A percentile compares a stretch with the other conserved stretches of the same genome.
Conservation (phyloP, 2,113 vertebrate genomes). For the Cyanocitta stelleri region DNA sequence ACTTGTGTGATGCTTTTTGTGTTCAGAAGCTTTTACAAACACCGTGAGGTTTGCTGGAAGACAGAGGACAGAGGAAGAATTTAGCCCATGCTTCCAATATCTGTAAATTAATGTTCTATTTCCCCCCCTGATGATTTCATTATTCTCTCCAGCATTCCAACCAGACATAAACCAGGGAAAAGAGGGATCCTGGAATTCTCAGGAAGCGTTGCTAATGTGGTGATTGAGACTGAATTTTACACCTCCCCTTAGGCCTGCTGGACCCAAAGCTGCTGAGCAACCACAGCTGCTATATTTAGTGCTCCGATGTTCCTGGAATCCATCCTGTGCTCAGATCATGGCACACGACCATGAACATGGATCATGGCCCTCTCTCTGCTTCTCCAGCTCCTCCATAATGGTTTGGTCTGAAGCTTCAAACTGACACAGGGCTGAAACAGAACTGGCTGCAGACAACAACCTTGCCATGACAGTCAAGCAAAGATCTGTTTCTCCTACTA, state of each 20-base stretch:
- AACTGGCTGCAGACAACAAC: background rate
- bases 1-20: background rate
- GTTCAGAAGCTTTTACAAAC: background rate
- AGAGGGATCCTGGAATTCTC: background rate
- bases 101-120: accelerated
- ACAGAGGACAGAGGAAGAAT: background rate
- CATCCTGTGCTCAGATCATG: background rate
- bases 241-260: background rate
- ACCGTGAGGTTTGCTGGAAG: background rate
- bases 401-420: background rate
- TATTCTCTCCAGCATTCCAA: background rate
- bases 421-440: background rate
- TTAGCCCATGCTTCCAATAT: background rate
- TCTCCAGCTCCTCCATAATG: background rate
- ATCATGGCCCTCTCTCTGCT: background rate
- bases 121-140: background rate
- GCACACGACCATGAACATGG: background rate
- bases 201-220: accelerated
- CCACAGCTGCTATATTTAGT: background rate
- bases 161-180: background rate
- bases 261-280: background rate
- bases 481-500: background rate
- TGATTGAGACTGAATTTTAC: background rate
- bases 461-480: background rate
- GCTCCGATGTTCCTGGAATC: background rate